Percentiles rank a stretch among this genome's conserved stretches.
These are phyloP conservation scores for Fukomys damarensis DNA, from an alignment of 2,113 vertebrate species.

Conservation along the genomic window DNA sequence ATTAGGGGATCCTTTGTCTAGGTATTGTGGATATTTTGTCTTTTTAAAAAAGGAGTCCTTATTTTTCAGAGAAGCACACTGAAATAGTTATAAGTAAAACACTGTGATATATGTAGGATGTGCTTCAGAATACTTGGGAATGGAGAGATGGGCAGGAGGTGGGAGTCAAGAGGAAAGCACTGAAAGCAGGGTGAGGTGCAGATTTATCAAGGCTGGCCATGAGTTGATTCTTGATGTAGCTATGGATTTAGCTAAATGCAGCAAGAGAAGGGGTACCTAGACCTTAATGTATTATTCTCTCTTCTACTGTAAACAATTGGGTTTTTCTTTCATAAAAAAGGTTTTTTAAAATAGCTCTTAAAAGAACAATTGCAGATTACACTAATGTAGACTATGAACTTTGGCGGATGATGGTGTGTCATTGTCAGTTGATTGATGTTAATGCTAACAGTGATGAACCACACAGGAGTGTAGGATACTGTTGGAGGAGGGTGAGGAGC, in stretches of 20 bases:
- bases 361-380: slow-evolving; percentile 19
- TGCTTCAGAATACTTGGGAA: neutral
- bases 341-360: neutral
- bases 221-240: neutral
- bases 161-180: neutral
- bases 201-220: neutral
- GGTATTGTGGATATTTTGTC: neutral
- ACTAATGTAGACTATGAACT: neutral
- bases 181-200: neutral
- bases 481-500: neutral
- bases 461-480: neutral
- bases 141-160: neutral
- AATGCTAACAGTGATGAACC: neutral
- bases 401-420: neutral
- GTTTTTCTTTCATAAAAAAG: neutral
- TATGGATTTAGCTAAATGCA: too few relatives aligned
- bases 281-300: neutral
- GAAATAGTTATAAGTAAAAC: neutral
- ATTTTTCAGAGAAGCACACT: neutral
- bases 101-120: neutral
- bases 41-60: neutral
- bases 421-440: neutral
- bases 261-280: neutral
- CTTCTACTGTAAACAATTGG: neutral
- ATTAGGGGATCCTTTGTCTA: neutral